Conservation (phyloP, 1,140 invertebrate genomes). For the Sycobia sp. region DNA sequence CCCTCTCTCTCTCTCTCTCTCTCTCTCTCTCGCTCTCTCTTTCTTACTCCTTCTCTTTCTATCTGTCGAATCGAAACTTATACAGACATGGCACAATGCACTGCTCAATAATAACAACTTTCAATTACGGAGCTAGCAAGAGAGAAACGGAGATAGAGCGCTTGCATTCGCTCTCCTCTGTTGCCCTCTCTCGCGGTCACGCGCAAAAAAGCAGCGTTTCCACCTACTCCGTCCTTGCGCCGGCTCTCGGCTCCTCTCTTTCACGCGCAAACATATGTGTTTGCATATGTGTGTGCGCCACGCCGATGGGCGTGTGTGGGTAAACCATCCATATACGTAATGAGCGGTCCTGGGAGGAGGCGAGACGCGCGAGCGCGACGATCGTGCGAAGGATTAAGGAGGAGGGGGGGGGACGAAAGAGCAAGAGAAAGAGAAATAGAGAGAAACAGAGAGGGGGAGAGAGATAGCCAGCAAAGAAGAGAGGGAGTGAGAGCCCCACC, state of each 20-base stretch:
- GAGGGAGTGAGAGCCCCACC: conserved; percentile 39
- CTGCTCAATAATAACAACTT: conserved; percentile 20
- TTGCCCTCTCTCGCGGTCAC: neutral
- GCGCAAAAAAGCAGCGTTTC: conserved; percentile 13
- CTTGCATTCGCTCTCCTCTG: neutral
- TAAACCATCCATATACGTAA: conserved; percentile 52
- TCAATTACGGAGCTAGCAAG: conserved; percentile 23
- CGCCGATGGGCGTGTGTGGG: too few relatives aligned
- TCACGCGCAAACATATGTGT: too few relatives aligned
- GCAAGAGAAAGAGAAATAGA: too few relatives aligned
- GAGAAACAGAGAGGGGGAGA: too few relatives aligned
- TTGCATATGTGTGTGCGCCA: too few relatives aligned
- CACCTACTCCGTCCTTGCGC: conserved; percentile 14
- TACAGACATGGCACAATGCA: neutral
- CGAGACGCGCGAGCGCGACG: conserved; percentile 2
- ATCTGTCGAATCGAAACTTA: too few relatives aligned
- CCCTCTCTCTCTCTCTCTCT: too few relatives aligned
- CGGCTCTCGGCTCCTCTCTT: conserved; percentile 25
- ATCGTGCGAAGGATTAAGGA: conserved; percentile 12
- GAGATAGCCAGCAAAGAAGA: too few relatives aligned
- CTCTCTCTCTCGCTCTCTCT: too few relatives aligned
- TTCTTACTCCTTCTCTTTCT: conserved; percentile 11
- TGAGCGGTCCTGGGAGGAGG: conserved; percentile 39
- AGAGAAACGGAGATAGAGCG: too few relatives aligned
- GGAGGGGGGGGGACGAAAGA: too few relatives aligned